A percentile compares a stretch with the other conserved stretches of the same genome.
Conservation (phyloP, 2,113 vertebrate genomes). For the Panurus biarmicus region DNA sequence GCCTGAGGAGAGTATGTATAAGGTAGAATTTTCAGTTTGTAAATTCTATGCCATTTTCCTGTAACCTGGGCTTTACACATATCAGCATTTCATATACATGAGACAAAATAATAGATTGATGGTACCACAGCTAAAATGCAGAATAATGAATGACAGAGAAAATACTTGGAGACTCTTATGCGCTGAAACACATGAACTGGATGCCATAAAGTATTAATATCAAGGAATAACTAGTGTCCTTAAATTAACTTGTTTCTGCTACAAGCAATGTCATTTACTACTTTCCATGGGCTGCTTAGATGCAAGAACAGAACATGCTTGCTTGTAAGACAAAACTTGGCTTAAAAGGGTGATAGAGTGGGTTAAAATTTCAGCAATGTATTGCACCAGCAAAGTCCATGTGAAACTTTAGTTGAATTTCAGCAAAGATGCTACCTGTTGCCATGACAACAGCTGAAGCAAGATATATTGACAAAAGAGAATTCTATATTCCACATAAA, state of each 20-base stretch:
- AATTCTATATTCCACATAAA: constrained; percentile 1
- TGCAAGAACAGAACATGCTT: neutral
- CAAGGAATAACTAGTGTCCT: neutral
- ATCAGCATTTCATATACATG: neutral
- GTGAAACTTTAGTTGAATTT: neutral
- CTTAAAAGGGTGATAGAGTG: neutral
- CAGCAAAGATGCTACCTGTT: constrained; percentile 24
- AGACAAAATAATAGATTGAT: neutral
- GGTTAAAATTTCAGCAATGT: neutral
- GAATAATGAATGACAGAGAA: neutral
- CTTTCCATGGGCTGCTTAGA: neutral
- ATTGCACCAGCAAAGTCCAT: neutral
- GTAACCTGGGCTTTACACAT: neutral
- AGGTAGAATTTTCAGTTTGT: neutral
- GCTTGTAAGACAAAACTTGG: neutral
- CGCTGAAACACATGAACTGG: neutral
- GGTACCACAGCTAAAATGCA: neutral
- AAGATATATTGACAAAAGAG: neutral
- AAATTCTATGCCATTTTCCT: neutral
- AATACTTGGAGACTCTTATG: neutral
- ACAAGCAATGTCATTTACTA: neutral
- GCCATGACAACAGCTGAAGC: constrained; percentile 20
- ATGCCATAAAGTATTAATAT: neutral
- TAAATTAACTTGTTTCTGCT: neutral
- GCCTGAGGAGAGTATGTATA: neutral